Evolutionary conservation across 2,888 invertebrate genomes (phyloP), one percentile per base, ranked within the genome.

Genomic region (Tetramorium bicarinatum): DNA sequence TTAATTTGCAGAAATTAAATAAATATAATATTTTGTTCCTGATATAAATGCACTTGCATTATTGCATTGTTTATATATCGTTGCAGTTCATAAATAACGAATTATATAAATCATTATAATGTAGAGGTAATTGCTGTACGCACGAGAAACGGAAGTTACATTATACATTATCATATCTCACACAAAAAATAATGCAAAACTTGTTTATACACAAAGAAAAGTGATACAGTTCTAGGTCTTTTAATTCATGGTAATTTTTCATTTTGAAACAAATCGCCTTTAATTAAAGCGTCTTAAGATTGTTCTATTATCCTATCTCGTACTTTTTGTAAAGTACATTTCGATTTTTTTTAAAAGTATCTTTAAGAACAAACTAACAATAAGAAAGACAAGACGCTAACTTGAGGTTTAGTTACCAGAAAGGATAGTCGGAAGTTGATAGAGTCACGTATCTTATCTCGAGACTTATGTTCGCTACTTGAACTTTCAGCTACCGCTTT

Each of bases 361-460:
- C 47, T 38, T 62, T 49, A 47, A 47, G 6, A 47, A 47, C 3
- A 11, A 44, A 44, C 44, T 44, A 44, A 13, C 11, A 44, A 44
- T 52, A 64, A 74, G n/a, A 74, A n/a, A 38, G 15, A 64, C 13
- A 34, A 34, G 29, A 34, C 29, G 4, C 3, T 34, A 34, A 34
- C 29, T 21, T 25, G 21, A 11, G 21, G 34, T 25, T 64, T 47
- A 74, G 47, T 44, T 25, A 34, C 9, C 2, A 72, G 34, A 61
- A 44, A 44, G 41, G 25, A n/a, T 44, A n/a, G 34, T 59, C 59
- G 74, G 69, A 84, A 84, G 75, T 86, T 79, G 38, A 29, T 69
- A 29, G 66, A 76, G 41, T 81, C 61, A 44, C 52, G 64, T 74
- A 80, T 88, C 84, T 86, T 86, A 86, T 88, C 82, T 47, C 54